Conservation (phyloP, 1,140 invertebrate genomes). For the Diploscapter pachys region DNA sequence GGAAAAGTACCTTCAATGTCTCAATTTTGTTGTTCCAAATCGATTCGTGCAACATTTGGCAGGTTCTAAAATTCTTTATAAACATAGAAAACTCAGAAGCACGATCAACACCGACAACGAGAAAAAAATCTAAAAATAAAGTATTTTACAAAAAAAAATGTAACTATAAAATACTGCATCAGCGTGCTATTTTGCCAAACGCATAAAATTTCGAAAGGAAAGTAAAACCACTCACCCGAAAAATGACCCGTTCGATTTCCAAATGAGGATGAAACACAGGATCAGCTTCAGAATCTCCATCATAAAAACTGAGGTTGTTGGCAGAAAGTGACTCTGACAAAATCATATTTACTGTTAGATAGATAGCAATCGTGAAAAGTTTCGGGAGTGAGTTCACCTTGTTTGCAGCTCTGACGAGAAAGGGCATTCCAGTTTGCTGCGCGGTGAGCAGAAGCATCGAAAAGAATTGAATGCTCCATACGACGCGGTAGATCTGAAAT, state of each 20-base stretch:
- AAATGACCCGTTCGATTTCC: background rate
- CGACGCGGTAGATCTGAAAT: too few relatives aligned
- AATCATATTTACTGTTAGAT: background rate
- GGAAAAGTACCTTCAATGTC: slow-evolving; percentile 9
- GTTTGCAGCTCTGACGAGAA: slow-evolving; percentile 13
- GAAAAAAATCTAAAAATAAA: slow-evolving; percentile 1
- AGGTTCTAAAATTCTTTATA: background rate
- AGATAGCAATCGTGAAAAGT: background rate
- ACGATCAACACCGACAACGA: background rate
- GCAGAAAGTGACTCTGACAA: slow-evolving; percentile 21
- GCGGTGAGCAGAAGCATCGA: slow-evolving; percentile 20
- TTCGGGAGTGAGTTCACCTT: background rate
- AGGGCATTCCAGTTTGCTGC: slow-evolving; percentile 16
- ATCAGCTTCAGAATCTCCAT: slow-evolving; percentile 22
- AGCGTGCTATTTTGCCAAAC: background rate
- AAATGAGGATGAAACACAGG: background rate
- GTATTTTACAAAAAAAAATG: background rate
- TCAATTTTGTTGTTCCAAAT: background rate
- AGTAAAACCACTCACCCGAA: background rate
- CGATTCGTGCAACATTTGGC: background rate
- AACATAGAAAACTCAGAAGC: background rate
- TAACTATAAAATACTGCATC: background rate
- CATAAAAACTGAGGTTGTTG: slow-evolving; percentile 23
- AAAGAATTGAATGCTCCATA: slow-evolving; percentile 4
- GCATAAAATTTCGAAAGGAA: background rate